Evolutionary conservation across 2,797 vertebrate genomes (phyloP).

Genomic region (Centroberyx gerrardi): DNA sequence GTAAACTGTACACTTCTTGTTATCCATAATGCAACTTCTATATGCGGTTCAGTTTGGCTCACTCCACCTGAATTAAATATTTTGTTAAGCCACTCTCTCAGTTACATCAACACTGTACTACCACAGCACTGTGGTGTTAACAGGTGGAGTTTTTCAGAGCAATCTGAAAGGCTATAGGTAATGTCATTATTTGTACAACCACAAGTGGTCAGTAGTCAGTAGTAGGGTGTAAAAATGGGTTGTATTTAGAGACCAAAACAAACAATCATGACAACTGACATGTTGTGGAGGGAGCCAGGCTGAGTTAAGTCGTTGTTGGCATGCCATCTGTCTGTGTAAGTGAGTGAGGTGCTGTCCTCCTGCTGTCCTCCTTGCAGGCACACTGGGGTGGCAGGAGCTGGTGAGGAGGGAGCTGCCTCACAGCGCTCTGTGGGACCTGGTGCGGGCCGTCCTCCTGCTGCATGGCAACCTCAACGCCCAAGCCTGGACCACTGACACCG

Average conservation of each 20-base stretch:
- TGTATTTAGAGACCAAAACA: background rate
- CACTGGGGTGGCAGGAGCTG: slow-evolving; percentile 89
- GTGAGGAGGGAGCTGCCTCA: slow-evolving; percentile 85
- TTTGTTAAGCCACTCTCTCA: no score
- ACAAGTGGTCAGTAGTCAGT: background rate
- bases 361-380: slow-evolving; percentile 78
- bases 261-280: background rate
- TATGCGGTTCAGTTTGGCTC: no score
- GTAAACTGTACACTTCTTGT: no score
- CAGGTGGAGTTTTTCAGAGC: no score
- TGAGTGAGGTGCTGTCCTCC: slow-evolving; percentile 1
- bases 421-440: slow-evolving; percentile 86
- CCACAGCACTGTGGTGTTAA: no score
- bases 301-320: no score
- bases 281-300: background rate
- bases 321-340: background rate
- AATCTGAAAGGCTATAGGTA: no score
- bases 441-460: slow-evolving; percentile 88
- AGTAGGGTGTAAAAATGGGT: background rate
- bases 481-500: slow-evolving; percentile 86
- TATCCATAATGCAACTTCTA: no score
- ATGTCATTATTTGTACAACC: background rate
- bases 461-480: slow-evolving; percentile 78
- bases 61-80: no score
- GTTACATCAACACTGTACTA: no score